phyloP scores from a whole-genome alignment of 2,797 vertebrate species.

The Cetoscarus ocellatus region DNA sequence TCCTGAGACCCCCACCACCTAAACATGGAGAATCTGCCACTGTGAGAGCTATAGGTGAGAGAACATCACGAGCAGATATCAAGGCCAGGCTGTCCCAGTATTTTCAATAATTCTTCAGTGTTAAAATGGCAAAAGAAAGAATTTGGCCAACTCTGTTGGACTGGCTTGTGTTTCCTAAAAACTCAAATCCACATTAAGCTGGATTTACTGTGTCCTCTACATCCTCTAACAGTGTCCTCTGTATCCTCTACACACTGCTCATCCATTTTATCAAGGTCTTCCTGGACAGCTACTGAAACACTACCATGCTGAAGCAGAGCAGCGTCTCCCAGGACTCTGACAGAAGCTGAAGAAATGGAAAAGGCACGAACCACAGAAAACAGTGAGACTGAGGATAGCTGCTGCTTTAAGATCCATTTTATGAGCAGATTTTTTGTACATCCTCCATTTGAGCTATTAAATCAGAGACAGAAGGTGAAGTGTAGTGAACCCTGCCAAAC shows the following conservation, averaged over 20 bases:
- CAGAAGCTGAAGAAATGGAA: conserved; percentile 43
- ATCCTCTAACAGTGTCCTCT: conserved; percentile 36
- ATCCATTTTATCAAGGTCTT: conserved; percentile 70
- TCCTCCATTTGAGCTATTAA: conserved; percentile 8
- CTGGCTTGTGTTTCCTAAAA: neutral
- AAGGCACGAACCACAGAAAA: conserved; percentile 17
- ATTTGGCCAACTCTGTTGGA: neutral
- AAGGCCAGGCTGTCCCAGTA: no score
- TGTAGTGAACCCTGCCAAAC: conserved; percentile 29
- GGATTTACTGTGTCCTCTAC: conserved; percentile 19
- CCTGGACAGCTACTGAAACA: conserved; percentile 55
- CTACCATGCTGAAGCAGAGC: conserved; percentile 37
- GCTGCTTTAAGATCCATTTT: neutral
- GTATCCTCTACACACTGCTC: conserved; percentile 50
- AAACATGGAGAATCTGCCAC: no score
- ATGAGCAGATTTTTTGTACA: neutral
- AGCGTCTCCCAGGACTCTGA: conserved; percentile 55
- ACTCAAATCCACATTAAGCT: conserved; percentile 9
- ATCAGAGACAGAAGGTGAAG: conserved; percentile 26
- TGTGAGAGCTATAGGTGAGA: no score
- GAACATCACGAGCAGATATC: no score
- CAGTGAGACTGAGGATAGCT: neutral
- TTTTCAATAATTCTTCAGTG: no score
- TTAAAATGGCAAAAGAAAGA: neutral
- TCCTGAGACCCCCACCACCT: no score